phyloP scores from a whole-genome alignment of 2,797 vertebrate species.

The Sparidentex hasta region DNA sequence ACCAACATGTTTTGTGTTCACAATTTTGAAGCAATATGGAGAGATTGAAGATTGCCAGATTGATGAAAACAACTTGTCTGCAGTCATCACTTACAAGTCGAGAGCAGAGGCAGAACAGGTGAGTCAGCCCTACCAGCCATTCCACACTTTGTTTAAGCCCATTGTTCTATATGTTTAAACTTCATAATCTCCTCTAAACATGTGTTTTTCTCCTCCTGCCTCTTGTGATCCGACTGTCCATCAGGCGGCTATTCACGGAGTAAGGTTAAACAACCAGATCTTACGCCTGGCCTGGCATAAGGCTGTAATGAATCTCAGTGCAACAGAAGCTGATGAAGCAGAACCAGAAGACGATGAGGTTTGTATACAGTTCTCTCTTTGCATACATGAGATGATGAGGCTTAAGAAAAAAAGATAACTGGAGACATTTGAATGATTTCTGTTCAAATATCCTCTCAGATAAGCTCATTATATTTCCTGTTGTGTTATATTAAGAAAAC shows the following conservation, averaged over 20 bases:
- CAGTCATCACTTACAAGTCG: conserved; percentile 93
- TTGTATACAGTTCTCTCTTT: conserved; percentile 63
- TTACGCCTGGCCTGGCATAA: conserved; percentile 96
- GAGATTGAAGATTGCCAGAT: conserved; percentile 98
- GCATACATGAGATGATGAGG: not conserved
- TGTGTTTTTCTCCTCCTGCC: not conserved
- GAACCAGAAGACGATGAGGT: conserved; percentile 98
- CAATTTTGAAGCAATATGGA: conserved; percentile 93
- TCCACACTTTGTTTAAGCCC: too few species aligned
- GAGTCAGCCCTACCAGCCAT: not conserved
- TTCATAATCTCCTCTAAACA: not conserved
- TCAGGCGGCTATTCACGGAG: conserved; percentile 94
- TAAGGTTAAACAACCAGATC: conserved; percentile 92
- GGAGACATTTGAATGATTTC: not conserved
- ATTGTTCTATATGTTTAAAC: not conserved
- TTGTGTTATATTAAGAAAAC: conserved; percentile 38
- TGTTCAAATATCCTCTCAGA: conserved; percentile 1
- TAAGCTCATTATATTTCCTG: not conserved
- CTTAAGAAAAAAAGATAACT: not conserved
- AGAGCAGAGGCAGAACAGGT: conserved; percentile 96
- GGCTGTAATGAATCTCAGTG: conserved; percentile 81
- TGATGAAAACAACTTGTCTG: conserved; percentile 90
- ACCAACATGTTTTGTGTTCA: conserved; percentile 49
- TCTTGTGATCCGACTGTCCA: conserved; percentile 3
- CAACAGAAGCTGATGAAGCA: conserved; percentile 89